Evolutionary conservation across 2,888 invertebrate genomes (phyloP).

Genomic region (Ochropleura leucogaster): DNA sequence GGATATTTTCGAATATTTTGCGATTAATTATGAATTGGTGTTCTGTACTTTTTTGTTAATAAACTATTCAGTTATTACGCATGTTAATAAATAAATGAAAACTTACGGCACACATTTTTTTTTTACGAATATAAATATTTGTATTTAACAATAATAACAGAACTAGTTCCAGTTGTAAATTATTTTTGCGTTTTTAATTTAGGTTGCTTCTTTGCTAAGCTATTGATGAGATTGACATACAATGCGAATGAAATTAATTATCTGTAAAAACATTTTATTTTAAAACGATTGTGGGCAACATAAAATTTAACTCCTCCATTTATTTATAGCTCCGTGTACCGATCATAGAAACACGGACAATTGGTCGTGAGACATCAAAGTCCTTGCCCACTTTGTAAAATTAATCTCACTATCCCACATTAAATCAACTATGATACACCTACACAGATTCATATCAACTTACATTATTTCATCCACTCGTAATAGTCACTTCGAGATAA

Average conservation of each 20-base stretch:
- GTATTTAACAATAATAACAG: not conserved
- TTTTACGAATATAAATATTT: not conserved
- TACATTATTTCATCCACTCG: slow-evolving; percentile 71
- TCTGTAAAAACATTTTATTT: not conserved
- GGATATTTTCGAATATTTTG: not conserved
- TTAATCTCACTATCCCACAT: slow-evolving; percentile 78
- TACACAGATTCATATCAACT: slow-evolving; percentile 72
- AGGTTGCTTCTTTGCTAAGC: not conserved
- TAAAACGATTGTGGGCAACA: not conserved
- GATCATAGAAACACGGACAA: slow-evolving; percentile 67
- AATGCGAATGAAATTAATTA: not conserved
- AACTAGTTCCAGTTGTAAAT: not conserved
- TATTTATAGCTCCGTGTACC: slow-evolving; percentile 51
- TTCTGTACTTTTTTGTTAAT: not conserved
- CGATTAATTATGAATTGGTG: not conserved
- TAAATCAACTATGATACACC: slow-evolving; percentile 78
- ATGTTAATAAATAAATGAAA: not conserved
- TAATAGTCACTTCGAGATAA: slow-evolving; percentile 62
- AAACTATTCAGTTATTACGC: not conserved
- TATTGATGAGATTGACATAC: not conserved
- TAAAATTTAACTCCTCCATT: not conserved
- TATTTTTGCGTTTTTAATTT: not conserved
- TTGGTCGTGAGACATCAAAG: slow-evolving; percentile 83
- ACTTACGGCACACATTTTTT: not conserved
- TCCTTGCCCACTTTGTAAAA: slow-evolving; percentile 80